phyloP scores from a whole-genome alignment of 1,140 invertebrate species.

The Brachionus asplanchnoidis region DNA sequence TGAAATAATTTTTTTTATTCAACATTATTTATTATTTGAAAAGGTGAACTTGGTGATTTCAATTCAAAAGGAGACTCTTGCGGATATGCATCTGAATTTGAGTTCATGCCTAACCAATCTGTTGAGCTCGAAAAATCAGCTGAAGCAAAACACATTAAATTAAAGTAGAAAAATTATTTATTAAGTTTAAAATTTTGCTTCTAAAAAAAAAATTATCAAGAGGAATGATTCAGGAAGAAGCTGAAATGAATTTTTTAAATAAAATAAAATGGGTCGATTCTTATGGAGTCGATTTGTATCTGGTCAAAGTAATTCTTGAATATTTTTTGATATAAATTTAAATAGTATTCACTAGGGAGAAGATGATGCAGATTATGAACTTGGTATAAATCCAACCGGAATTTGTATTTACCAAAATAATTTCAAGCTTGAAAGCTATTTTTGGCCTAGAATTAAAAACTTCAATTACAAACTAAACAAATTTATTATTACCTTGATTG shows the following conservation, averaged over 20 bases:
- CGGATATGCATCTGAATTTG: constrained; percentile 55
- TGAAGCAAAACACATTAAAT: constrained; percentile 76
- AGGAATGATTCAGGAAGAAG: constrained; percentile 66
- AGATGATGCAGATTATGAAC: not conserved
- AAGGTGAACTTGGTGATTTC: constrained; percentile 55
- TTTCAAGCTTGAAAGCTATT: not conserved
- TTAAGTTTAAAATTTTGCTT: not conserved
- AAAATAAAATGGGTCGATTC: constrained; percentile 77
- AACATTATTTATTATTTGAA: not conserved
- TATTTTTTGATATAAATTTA: not conserved
- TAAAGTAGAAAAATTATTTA: constrained; percentile 63
- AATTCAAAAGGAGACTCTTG: constrained; percentile 47
- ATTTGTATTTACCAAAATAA: constrained; percentile 31
- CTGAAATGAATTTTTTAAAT: constrained; percentile 70
- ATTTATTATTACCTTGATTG: constrained; percentile 19
- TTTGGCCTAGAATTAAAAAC: constrained; percentile 31
- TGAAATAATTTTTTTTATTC: not conserved
- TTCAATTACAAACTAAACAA: constrained; percentile 25
- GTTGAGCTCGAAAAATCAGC: constrained; percentile 80
- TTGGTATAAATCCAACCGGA: constrained; percentile 40
- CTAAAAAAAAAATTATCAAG: constrained; percentile 51
- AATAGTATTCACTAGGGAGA: not conserved
- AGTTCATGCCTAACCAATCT: constrained; percentile 72
- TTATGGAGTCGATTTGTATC: constrained; percentile 75
- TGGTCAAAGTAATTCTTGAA: constrained; percentile 59